Evolutionary conservation across 2,888 invertebrate genomes (phyloP).

Genomic region (Sesia bembeciformis): DNA sequence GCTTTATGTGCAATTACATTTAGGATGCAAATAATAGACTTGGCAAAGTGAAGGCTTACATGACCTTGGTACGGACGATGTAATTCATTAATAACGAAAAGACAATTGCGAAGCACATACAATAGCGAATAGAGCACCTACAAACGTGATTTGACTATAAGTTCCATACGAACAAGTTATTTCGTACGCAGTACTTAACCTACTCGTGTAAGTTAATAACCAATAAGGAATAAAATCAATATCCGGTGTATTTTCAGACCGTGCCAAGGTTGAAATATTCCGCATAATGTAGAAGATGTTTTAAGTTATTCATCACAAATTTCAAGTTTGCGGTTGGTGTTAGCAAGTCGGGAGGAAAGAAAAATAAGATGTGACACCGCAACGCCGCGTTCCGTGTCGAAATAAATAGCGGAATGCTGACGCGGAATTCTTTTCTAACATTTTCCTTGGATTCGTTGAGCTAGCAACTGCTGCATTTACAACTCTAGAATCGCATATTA

Average conservation of each 20-base stretch:
- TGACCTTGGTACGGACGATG: not conserved
- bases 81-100: not conserved
- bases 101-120: not conserved
- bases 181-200: not conserved
- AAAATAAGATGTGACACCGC: conserved; percentile 39
- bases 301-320: conserved; percentile 65
- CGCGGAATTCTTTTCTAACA: conserved; percentile 28
- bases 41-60: not conserved
- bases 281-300: conserved; percentile 37
- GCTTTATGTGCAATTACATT: not conserved
- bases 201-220: not conserved
- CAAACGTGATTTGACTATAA: not conserved
- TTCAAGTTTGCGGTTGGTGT: conserved; percentile 44
- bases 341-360: conserved; percentile 31
- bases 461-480: conserved; percentile 8
- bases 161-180: not conserved
- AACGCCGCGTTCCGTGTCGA: not conserved
- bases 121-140: not conserved
- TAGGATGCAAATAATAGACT: not conserved
- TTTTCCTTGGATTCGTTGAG: conserved; percentile 34
- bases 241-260: not conserved
- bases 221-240: not conserved
- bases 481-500: not conserved
- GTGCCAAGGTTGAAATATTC: conserved; percentile 27
- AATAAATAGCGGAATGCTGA: conserved; percentile 37